Conservation (phyloP, 64 coral and sea anemone genomes). For the Exaiptasia diaphana region DNA sequence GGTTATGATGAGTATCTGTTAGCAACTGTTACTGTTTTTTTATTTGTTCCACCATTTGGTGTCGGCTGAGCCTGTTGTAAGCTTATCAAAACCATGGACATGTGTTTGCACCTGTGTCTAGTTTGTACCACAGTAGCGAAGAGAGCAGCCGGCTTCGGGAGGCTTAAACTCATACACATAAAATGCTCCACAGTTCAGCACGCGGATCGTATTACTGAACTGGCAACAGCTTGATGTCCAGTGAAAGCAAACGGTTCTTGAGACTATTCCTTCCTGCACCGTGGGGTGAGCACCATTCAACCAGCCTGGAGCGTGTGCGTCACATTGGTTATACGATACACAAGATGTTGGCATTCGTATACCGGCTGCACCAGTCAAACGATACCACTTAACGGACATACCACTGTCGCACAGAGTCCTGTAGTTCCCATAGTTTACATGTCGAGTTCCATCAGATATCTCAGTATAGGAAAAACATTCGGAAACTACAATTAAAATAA, state of each 20-base stretch:
- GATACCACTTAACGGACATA: constrained; percentile 7
- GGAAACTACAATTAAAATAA: neutral
- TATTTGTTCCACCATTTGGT: no score
- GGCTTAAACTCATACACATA: constrained; percentile 30
- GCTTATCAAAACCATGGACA: no score
- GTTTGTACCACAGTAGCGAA: constrained; percentile 32
- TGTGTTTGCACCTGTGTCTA: no score
- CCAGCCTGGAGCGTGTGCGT: constrained; percentile 26
- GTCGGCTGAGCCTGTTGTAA: no score
- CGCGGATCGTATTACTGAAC: neutral
- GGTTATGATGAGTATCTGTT: no score
- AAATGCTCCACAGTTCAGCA: constrained; percentile 18
- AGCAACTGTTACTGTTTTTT: no score
- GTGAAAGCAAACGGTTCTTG: constrained; percentile 22
- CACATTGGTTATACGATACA: constrained; percentile 1
- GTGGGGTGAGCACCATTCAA: constrained; percentile 13
- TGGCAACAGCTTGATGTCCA: constrained; percentile 11
- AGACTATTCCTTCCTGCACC: neutral
- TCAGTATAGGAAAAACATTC: neutral
- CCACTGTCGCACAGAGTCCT: neutral
- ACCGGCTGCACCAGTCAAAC: neutral
- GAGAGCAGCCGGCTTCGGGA: neutral
- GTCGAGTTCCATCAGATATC: neutral
- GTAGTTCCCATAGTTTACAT: neutral
- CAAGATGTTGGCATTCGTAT: constrained; percentile 27